Evolutionary conservation across 2,888 invertebrate species (phyloP).

Genomic region (Phaedon cochleariae): DNA sequence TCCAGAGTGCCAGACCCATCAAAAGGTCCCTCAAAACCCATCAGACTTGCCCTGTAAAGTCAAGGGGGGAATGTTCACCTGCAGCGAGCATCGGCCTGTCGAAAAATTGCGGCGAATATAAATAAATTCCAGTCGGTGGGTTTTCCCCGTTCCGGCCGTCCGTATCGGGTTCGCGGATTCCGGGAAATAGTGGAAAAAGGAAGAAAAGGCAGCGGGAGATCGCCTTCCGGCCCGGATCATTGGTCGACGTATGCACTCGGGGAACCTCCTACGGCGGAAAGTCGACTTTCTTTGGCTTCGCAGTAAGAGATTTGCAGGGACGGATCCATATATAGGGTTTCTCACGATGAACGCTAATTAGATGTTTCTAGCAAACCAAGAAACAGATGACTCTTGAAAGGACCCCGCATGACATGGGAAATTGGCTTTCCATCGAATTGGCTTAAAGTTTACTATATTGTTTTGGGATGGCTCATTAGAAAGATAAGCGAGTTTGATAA

Average conservation of each 20-base stretch:
- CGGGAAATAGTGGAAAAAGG: conserved; percentile 12
- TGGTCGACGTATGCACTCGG: conserved; percentile 46
- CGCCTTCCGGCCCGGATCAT: conserved; percentile 42
- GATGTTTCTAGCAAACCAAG: too few species aligned
- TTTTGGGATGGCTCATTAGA: too few species aligned
- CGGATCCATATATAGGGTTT: conserved; percentile 24
- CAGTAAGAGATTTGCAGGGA: conserved; percentile 37
- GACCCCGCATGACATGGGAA: too few species aligned
- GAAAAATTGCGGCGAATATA: conserved; percentile 1
- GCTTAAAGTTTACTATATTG: too few species aligned
- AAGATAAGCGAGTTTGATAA: too few species aligned
- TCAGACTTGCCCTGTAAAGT: too few species aligned
- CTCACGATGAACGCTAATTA: too few species aligned
- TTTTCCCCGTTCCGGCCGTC: neutral
- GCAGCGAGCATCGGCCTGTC: too few species aligned
- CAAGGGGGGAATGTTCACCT: too few species aligned
- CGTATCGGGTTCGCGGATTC: neutral
- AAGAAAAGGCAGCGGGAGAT: conserved; percentile 31
- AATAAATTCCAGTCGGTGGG: neutral
- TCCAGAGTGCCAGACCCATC: neutral
- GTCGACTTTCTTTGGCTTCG: conserved; percentile 46
- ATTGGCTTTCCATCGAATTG: too few species aligned
- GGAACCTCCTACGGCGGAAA: conserved; percentile 45
- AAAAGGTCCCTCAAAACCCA: neutral
- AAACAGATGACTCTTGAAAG: too few species aligned